Evolutionary conservation across 2,888 invertebrate genomes (phyloP), one percentile per base, ranked within the genome.

Genomic region (Dione juno): DNA sequence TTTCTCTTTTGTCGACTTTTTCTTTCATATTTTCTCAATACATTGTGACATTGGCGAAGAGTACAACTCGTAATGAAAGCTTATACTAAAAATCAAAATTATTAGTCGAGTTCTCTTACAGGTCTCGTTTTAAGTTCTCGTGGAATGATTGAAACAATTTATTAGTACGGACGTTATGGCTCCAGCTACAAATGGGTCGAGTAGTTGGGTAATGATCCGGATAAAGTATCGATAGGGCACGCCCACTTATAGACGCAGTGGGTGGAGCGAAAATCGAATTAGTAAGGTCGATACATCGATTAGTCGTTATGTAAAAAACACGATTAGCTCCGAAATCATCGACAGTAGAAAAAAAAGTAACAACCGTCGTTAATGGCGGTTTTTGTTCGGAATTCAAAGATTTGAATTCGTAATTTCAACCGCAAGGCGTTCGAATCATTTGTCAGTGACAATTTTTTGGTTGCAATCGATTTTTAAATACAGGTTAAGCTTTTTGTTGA

Each of bases 361-460:
- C 89, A 86, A 87, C 88, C 86, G 84, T 80, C 85, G 87, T 89
- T 93, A 92, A 93, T 92, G 92, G 90, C 83, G 86, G 89, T 93
- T 93, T 92, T 93, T 93, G 91, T 92, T 89, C 86, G 81, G 87
- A 91, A 88, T 87, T 87, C 87, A 85, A 92, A 91, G 90, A 92
- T 93, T 92, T 91, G 93, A 92, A 92, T 92, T 88, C 92, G 92
- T 92, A 90, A 92, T 92, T 92, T 87, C 85, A 86, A 92, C 92
- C 92, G 86, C 93, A 90, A 92, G 90, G 86, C 91, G 88, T 91
- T 90, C 88, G 90, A 90, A 92, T 92, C 93, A 93, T 93, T 93
- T 92, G 93, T 93, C 92, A 92, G 91, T 93, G 93, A 93, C 93
- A 92, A 91, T 92, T 92, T 91, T 91, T 93, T 91, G 87, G 89